These are phyloP conservation scores for Hemiprocne comata DNA, from an alignment of 2,113 vertebrate genomes.

Conservation along the genomic window DNA sequence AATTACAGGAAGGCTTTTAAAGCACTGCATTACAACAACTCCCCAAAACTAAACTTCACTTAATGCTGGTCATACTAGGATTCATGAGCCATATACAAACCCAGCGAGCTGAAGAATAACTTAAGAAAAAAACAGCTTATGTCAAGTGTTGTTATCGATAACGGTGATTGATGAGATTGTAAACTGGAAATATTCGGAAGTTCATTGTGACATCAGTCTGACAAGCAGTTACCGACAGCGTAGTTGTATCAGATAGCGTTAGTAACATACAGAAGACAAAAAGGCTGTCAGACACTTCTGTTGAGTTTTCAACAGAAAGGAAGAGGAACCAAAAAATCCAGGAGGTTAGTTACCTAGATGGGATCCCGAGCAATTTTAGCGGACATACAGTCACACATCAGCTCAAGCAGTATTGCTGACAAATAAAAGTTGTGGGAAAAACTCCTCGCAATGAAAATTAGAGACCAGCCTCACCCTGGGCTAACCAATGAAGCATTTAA, in stretches of 20 bases:
- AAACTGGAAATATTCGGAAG: background rate
- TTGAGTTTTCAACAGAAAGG: background rate
- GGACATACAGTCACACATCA: background rate
- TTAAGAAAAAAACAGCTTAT: background rate
- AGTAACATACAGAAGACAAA: background rate
- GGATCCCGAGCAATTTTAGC: background rate
- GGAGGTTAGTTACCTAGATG: background rate
- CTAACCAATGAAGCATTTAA: too few relatives aligned
- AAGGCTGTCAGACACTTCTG: background rate
- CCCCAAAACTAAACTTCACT: conserved; percentile 37
- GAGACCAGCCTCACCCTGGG: background rate
- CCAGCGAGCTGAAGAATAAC: background rate
- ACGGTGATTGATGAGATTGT: background rate
- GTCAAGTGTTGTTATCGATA: background rate
- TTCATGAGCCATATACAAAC: background rate
- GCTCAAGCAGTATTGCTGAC: background rate
- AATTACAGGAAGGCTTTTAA: background rate
- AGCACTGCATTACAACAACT: conserved; percentile 8
- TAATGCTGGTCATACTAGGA: background rate
- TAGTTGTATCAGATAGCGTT: background rate
- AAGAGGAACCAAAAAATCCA: background rate
- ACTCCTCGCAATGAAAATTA: background rate
- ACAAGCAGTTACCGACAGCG: background rate
- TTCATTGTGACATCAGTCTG: background rate
- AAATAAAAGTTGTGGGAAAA: background rate